A percentile compares a stretch with the other conserved stretches of the same genome.
These are phyloP conservation scores for Ophion ellenae DNA, from an alignment of 2,888 invertebrate species.

Conservation along the genomic window DNA sequence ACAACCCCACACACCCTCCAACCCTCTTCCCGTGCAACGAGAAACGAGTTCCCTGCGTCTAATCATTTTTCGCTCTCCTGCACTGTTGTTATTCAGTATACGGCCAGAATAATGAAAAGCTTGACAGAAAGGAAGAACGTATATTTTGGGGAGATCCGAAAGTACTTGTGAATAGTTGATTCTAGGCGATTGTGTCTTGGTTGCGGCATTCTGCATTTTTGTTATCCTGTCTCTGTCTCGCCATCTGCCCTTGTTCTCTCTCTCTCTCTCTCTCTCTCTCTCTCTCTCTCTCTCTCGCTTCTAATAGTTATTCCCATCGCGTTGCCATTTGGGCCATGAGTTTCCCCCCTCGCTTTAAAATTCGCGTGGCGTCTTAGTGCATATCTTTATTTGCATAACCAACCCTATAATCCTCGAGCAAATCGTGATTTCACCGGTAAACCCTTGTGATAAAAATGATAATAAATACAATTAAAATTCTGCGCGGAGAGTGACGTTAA, in stretches of 20 bases:
- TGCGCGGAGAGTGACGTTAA: background rate
- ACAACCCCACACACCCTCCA: slow-evolving; percentile 10
- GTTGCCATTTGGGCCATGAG: slow-evolving; percentile 11
- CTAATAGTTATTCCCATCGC: slow-evolving; percentile 15
- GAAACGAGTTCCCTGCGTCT: slow-evolving; percentile 4
- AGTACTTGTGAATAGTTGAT: slow-evolving; percentile 30
- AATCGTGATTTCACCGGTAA: slow-evolving; percentile 25
- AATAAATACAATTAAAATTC: slow-evolving; percentile 11
- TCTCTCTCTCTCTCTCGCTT: slow-evolving; percentile 30
- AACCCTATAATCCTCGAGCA: background rate
- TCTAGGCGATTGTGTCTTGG: slow-evolving; percentile 22
- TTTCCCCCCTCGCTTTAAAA: background rate
- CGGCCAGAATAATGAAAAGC: slow-evolving; percentile 5
- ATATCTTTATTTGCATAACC: slow-evolving; percentile 42
- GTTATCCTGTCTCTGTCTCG: background rate
- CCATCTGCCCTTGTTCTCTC: slow-evolving; percentile 8
- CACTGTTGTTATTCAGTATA: slow-evolving; percentile 17
- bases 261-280: slow-evolving; percentile 6
- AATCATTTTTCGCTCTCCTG: slow-evolving; percentile 9
- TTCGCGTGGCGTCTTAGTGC: slow-evolving; percentile 22
- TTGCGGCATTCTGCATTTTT: slow-evolving; percentile 33
- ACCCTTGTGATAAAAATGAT: slow-evolving; percentile 4
- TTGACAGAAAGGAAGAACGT: slow-evolving; percentile 3
- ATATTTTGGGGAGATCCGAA: slow-evolving; percentile 25
- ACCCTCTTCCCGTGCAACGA: background rate